phyloP scores from a whole-genome alignment of 2,113 vertebrate genomes.

The Anser brachyrhynchus region DNA sequence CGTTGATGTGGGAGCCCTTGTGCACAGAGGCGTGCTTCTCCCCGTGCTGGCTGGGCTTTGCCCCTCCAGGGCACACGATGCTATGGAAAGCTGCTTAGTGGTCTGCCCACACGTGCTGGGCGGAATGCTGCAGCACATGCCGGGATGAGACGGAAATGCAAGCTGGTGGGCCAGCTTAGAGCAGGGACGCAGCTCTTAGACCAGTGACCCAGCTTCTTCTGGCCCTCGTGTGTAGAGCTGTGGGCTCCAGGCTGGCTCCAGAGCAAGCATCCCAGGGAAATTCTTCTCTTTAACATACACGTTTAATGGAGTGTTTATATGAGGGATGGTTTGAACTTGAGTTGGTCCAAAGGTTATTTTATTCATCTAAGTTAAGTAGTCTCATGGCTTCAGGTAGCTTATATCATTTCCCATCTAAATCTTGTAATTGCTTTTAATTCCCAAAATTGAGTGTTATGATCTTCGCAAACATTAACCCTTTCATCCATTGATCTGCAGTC shows the following conservation, averaged over 20 bases:
- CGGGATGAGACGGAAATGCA: neutral
- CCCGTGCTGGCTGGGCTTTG: neutral
- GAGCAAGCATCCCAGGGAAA: neutral
- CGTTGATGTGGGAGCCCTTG: rapidly evolving
- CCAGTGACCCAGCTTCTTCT: neutral
- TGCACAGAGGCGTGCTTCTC: neutral
- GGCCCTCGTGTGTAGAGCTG: neutral
- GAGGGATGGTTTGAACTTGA: neutral
- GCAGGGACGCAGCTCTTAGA: neutral
- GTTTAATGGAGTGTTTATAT: neutral
- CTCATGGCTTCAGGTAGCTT: neutral
- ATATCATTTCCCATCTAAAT: neutral
- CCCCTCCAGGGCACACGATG: rapidly evolving
- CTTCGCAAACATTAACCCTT: neutral
- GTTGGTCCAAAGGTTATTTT: neutral
- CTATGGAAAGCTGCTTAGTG: neutral
- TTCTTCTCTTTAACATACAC: neutral
- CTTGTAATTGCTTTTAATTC: neutral
- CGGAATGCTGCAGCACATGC: neutral
- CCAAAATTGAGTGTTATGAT: neutral
- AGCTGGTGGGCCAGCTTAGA: neutral
- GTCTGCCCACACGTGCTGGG: rapidly evolving
- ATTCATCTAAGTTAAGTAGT: slow-evolving; percentile 3
- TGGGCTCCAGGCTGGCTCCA: rapidly evolving
- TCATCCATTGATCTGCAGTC: neutral